These are phyloP conservation scores for Rhincodon typus DNA, from an alignment of 2,797 vertebrate species.

Conservation along the genomic window DNA sequence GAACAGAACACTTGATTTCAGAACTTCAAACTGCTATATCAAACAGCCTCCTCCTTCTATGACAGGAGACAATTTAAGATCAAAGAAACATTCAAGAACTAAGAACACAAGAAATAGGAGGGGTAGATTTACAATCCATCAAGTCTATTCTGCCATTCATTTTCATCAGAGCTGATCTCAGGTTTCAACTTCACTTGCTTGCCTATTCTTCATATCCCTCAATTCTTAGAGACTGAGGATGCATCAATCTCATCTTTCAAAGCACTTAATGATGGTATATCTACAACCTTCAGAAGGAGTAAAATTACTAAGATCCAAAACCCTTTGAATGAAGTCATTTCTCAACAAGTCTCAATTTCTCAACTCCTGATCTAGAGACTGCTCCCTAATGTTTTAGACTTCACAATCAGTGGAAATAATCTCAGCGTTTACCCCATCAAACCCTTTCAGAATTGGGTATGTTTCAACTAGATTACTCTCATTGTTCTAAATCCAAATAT, in stretches of 20 bases:
- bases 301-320: background rate
- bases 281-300: background rate
- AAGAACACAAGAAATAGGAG: background rate
- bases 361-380: too few species aligned
- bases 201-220: background rate
- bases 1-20: background rate
- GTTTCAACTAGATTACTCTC: too few species aligned
- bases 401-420: too few species aligned
- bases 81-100: background rate
- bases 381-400: too few species aligned
- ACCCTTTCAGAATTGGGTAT: too few species aligned
- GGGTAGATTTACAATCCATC: background rate
- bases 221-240: too few species aligned
- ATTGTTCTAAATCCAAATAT: too few species aligned
- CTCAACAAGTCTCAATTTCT: too few species aligned
- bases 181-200: background rate
- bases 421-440: too few species aligned
- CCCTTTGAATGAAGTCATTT: too few species aligned
- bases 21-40: background rate
- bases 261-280: too few species aligned
- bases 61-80: background rate
- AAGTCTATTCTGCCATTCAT: background rate
- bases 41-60: background rate
- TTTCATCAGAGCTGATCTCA: background rate
- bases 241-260: too few species aligned